Conservation (phyloP, 2,888 invertebrate genomes). For the Mythimna vitellina region DNA sequence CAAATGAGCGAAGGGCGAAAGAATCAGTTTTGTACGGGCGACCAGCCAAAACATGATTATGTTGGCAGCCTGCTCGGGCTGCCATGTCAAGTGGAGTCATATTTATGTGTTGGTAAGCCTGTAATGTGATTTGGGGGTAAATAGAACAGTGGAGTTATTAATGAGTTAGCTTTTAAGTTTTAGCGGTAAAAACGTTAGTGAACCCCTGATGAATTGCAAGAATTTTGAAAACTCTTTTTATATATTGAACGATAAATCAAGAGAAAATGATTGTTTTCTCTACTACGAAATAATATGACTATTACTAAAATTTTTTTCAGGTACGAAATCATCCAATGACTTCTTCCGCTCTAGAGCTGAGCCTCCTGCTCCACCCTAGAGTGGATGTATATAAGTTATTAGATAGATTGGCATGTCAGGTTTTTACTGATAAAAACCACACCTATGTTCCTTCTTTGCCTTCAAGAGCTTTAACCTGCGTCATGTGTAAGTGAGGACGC, state of each 20-base stretch:
- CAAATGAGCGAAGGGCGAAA: conserved; percentile 54
- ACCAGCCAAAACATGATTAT: conserved; percentile 77
- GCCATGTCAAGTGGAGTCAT: conserved; percentile 24
- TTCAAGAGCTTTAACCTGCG: too few relatives aligned
- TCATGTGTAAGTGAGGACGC: too few relatives aligned
- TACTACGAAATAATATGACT: background rate
- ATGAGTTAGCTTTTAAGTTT: conserved; percentile 8
- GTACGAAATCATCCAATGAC: too few relatives aligned
- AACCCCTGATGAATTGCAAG: background rate
- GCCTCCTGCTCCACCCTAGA: too few relatives aligned
- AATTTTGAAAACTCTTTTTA: background rate
- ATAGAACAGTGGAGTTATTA: conserved; percentile 11
- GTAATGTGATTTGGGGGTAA: conserved; percentile 35
- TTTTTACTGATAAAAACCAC: too few relatives aligned
- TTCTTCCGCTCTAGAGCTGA: too few relatives aligned
- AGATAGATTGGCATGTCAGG: too few relatives aligned
- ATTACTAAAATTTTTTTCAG: too few relatives aligned
- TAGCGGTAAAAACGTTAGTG: background rate
- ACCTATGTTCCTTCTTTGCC: too few relatives aligned
- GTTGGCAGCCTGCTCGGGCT: conserved; percentile 67
- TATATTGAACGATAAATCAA: background rate
- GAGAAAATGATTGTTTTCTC: background rate
- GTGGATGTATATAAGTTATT: too few relatives aligned
- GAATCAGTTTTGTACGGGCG: conserved; percentile 77
- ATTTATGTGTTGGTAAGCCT: conserved; percentile 48